phyloP scores from a whole-genome alignment of 2,113 vertebrate species.

The Hemiscyllium ocellatum region DNA sequence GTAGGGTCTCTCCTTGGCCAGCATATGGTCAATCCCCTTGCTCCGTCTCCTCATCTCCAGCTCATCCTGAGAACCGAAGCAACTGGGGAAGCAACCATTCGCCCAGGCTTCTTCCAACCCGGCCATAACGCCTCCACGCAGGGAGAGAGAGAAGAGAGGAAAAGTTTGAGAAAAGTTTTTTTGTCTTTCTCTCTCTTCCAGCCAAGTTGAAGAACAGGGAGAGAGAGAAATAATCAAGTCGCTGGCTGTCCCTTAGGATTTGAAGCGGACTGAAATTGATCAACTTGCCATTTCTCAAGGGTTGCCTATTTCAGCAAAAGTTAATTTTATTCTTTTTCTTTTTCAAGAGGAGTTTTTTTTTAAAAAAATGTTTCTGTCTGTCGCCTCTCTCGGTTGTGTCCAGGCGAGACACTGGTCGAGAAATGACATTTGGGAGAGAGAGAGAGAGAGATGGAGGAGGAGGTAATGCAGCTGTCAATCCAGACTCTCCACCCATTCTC shows the following conservation, averaged over 20 bases:
- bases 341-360: neutral
- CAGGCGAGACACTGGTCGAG: neutral
- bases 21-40: conserved; percentile 83
- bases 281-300: neutral
- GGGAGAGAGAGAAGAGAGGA: neutral
- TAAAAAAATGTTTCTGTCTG: neutral
- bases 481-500: neutral
- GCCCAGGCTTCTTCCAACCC: neutral
- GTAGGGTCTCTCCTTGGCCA: conserved; percentile 77
- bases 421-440: neutral
- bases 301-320: neutral
- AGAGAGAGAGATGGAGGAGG: neutral
- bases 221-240: neutral
- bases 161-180: neutral
- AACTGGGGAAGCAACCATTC: neutral
- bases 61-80: conserved; percentile 47
- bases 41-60: conserved; percentile 76
- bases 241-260: neutral
- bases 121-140: neutral
- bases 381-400: neutral
- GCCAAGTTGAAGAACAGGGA: neutral
- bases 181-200: no score
- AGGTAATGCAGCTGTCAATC: neutral
- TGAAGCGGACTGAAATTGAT: neutral
- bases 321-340: neutral